These are phyloP conservation scores for Aplodontia rufa DNA, from an alignment of 2,113 vertebrate genomes.

Conservation along the genomic window DNA sequence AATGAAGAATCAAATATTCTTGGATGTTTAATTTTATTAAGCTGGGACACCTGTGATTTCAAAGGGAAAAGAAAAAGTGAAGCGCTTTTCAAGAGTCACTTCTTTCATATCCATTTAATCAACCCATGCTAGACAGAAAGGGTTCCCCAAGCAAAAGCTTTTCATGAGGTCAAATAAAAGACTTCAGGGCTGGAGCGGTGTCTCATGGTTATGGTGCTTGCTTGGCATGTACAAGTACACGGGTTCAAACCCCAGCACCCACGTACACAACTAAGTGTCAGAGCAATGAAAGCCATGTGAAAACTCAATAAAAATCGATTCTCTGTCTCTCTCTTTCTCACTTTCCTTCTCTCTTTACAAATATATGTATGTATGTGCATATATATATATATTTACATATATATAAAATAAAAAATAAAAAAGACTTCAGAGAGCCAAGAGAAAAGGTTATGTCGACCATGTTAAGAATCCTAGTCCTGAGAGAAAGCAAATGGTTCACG, in stretches of 20 bases:
- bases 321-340: too few relatives aligned
- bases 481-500: not conserved
- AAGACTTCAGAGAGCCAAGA: not conserved
- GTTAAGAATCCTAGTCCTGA: not conserved
- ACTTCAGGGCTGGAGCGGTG: too few relatives aligned
- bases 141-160: not conserved
- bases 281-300: too few relatives aligned
- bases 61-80: not conserved
- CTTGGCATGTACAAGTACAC: too few relatives aligned
- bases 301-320: too few relatives aligned
- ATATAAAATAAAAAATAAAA: too few relatives aligned
- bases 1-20: conserved; percentile 48
- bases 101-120: not conserved
- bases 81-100: not conserved
- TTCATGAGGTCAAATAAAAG: conserved; percentile 2
- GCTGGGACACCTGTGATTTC: conserved; percentile 22
- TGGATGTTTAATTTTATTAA: conserved; percentile 45
- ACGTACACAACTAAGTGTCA: too few relatives aligned
- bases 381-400: too few relatives aligned
- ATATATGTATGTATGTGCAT: too few relatives aligned
- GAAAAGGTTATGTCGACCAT: not conserved
- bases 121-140: not conserved
- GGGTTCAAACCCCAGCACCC: too few relatives aligned
- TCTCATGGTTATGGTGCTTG: too few relatives aligned
- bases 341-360: too few relatives aligned